Conservation (phyloP, 2,888 invertebrate genomes). For the Drosophila recens region DNA sequence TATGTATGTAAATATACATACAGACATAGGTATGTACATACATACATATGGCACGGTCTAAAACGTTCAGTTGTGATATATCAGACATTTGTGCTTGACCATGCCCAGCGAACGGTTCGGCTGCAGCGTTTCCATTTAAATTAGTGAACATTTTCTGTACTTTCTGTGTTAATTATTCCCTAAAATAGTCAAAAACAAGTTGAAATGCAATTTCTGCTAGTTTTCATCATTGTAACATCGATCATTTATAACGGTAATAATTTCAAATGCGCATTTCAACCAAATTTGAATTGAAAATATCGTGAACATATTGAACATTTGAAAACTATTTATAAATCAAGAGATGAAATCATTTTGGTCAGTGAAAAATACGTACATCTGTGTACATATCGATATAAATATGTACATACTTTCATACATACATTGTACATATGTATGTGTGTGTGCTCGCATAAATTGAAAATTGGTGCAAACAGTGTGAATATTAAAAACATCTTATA, state of each 20-base stretch:
- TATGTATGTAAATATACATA: not conserved
- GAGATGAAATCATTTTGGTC: conserved; percentile 72
- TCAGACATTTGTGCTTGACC: conserved; percentile 34
- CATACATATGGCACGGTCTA: conserved; percentile 18
- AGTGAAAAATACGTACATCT: conserved; percentile 40
- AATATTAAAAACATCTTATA: conserved; percentile 5
- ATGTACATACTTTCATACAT: conserved; percentile 10
- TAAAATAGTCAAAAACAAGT: conserved; percentile 19
- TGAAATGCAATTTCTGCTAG: conserved; percentile 33
- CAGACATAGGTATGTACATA: not conserved
- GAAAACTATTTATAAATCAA: conserved; percentile 69
- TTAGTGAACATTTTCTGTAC: conserved; percentile 52
- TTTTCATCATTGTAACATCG: conserved; percentile 50
- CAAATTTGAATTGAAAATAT: not conserved
- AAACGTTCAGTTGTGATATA: conserved; percentile 30
- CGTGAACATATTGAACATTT: conserved; percentile 21
- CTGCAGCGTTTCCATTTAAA: conserved; percentile 22
- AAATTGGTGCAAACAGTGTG: conserved; percentile 15
- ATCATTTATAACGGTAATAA: conserved; percentile 43
- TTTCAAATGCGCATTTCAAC: not conserved
- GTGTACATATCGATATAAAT: conserved; percentile 13
- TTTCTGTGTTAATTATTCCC: conserved; percentile 12
- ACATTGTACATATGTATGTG: conserved; percentile 17
- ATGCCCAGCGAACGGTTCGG: conserved; percentile 31
- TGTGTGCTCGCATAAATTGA: conserved; percentile 3